Evolutionary conservation across 2,888 invertebrate genomes (phyloP), one percentile per base, ranked within the genome.

Genomic region (Rhimphoctona megacephalus): DNA sequence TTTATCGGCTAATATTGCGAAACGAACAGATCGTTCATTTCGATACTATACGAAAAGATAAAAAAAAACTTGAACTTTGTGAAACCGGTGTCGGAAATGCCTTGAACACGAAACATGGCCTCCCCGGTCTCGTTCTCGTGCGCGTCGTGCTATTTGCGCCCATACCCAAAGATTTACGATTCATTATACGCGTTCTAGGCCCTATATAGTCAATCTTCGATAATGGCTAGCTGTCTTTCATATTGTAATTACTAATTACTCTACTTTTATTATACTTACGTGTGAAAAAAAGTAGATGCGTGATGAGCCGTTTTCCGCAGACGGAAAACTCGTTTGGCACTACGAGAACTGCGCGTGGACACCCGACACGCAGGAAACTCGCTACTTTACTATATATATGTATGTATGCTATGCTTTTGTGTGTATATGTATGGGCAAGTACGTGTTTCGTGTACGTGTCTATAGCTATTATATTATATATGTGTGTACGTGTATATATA

Each of bases 301-400:
- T 76, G 46, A 30, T 39, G 66, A 81, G 76, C 70, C 25, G 81
- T 85, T 85, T 81, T 81, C 85, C 81, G 72, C 74, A 64, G 80
- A 64, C 67, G 74, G 76, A 82, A 85, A 81, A 69, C 69, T 73
- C 83, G 85, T 83, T 83, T 83, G 86, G 86, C 86, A 83, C 81
- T 77, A 77, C 77, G 86, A 86, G 86, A 81, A 81, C 77, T 83
- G 86, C 86, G 86, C 86, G 86, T 86, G 86, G 86, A 85, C 69
- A 80, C 67, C 84, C 78, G 83, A 85, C 86, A 86, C 86, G 86
- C 81, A 86, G 81, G 69, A 78, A 83, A 86, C 72, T 81, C 76
- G 66, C 85, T 83, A 76, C 73, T 66, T 43, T 57, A 69, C 79
- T 74, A 69, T 67, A 33, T 79, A 30, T 76, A 33, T 79, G 25